These are phyloP conservation scores for Mastigias papua DNA, from an alignment of 30 jellyfish, hydroid and myxozoan genomes.

Conservation along the genomic window DNA sequence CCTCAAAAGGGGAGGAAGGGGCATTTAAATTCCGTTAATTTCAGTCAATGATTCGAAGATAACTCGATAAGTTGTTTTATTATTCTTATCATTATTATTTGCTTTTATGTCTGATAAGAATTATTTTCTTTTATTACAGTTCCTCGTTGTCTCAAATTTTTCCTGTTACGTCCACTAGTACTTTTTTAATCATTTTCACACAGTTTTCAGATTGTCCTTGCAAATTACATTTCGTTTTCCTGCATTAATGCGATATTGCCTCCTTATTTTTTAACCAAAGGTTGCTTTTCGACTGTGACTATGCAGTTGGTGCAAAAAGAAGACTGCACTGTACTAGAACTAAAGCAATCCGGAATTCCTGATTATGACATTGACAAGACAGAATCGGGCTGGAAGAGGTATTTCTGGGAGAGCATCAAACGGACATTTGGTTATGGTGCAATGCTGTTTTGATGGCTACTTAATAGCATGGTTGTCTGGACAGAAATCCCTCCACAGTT, in stretches of 20 bases:
- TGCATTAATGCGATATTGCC: not conserved
- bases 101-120: too few relatives aligned
- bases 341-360: constrained; percentile 94
- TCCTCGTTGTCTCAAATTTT: too few relatives aligned
- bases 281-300: constrained; percentile 78
- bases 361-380: constrained; percentile 90
- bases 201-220: too few relatives aligned
- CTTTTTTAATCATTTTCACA: too few relatives aligned
- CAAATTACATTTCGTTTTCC: not conserved
- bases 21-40: too few relatives aligned
- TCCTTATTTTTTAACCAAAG: constrained; percentile 26
- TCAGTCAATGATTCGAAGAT: too few relatives aligned
- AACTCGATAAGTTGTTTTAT: too few relatives aligned
- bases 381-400: constrained; percentile 93
- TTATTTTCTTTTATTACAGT: too few relatives aligned
- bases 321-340: constrained; percentile 82
- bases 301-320: constrained; percentile 82
- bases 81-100: too few relatives aligned
- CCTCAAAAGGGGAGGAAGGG: too few relatives aligned
- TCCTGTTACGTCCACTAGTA: too few relatives aligned
- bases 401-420: constrained; percentile 95
- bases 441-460: constrained; percentile 50
- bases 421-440: constrained; percentile 96
- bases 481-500: not conserved
- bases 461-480: not conserved